Conservation (phyloP, 1,140 invertebrate species). For the Meteorus sp. region DNA sequence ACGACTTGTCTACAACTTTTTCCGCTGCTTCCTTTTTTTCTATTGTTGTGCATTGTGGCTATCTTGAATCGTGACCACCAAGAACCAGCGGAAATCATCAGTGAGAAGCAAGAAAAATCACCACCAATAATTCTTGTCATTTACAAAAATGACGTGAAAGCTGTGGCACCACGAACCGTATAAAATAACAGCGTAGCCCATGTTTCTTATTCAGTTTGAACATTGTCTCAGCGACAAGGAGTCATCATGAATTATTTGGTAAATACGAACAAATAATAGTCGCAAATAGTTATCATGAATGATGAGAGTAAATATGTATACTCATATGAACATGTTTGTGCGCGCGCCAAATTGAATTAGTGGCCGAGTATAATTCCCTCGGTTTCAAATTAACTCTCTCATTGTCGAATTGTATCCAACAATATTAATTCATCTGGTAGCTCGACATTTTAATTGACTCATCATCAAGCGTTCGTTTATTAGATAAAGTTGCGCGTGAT, state of each 20-base stretch:
- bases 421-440: background rate
- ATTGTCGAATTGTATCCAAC: too few species aligned
- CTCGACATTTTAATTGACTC: background rate
- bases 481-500: too few species aligned
- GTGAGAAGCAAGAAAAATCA: background rate
- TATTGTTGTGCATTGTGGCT: too few species aligned
- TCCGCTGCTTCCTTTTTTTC: background rate
- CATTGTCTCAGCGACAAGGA: constrained; percentile 20
- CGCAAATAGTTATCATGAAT: too few species aligned
- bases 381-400: too few species aligned
- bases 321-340: background rate
- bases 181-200: constrained; percentile 39
- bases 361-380: too few species aligned
- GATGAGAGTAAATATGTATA: too few species aligned
- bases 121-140: background rate
- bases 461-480: too few species aligned
- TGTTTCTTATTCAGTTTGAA: constrained; percentile 29
- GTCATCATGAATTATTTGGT: constrained; percentile 39
- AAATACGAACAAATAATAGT: constrained; percentile 27
- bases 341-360: background rate
- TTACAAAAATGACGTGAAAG: constrained; percentile 39
- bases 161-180: constrained; percentile 39
- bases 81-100: constrained; percentile 12
- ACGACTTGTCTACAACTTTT: background rate
- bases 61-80: background rate